Conservation (phyloP, 2,888 invertebrate species). For the Drosophila nigritarsus region DNA sequence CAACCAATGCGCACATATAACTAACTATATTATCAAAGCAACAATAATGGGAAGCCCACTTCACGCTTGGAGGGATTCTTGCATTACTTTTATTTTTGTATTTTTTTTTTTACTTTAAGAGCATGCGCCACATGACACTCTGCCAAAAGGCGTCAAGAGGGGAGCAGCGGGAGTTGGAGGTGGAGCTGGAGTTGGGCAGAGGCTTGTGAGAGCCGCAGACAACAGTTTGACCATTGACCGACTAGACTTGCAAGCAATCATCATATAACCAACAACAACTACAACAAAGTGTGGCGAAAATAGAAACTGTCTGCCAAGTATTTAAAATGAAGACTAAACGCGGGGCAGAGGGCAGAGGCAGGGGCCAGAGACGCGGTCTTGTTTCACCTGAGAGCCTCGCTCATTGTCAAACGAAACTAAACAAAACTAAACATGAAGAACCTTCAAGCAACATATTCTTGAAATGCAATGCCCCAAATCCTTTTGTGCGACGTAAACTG, state of each 20-base stretch:
- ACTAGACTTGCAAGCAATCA: conserved; percentile 55
- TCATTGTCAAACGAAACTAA: conserved; percentile 57
- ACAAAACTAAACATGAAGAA: conserved; percentile 1
- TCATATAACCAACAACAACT: conserved; percentile 18
- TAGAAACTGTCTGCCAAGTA: conserved; percentile 18
- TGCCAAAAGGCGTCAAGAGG: conserved; percentile 22
- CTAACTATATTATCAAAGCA: conserved; percentile 50
- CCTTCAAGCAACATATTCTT: conserved; percentile 11
- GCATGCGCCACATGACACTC: conserved; percentile 79
- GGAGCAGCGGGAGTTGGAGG: neutral
- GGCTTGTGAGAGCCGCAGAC: conserved; percentile 23
- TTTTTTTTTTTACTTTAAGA: conserved; percentile 35
- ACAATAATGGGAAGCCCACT: conserved; percentile 67
- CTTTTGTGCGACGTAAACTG: conserved; percentile 50
- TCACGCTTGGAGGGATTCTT: conserved; percentile 64
- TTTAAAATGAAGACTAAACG: neutral
- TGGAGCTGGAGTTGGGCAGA: conserved; percentile 6
- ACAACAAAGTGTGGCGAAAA: conserved; percentile 35
- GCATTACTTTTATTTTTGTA: conserved; percentile 6
- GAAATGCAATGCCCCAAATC: conserved; percentile 46
- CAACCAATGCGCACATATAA: conserved; percentile 43
- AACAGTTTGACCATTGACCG: conserved; percentile 74
- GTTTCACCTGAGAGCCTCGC: conserved; percentile 74
- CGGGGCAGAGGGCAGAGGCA: neutral
- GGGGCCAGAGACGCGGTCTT: conserved; percentile 44